Conservation (phyloP, 1,140 invertebrate species). For the Epicauta chinensis region DNA sequence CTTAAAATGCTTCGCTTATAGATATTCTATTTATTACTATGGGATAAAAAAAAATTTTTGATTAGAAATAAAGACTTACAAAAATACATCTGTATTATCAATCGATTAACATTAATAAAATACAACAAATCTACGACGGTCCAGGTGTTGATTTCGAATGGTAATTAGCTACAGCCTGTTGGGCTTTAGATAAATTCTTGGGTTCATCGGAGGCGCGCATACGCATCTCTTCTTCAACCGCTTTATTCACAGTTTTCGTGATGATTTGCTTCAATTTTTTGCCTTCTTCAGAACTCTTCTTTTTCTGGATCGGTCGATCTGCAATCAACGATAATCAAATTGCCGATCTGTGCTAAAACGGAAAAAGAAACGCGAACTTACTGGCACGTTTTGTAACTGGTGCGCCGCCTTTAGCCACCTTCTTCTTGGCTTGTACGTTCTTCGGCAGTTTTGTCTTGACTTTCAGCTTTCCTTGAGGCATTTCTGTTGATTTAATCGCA, state of each 20-base stretch:
- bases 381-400: conserved; percentile 48
- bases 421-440: conserved; percentile 44
- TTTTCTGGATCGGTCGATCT: conserved; percentile 58
- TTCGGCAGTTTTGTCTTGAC: conserved; percentile 50
- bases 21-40: conserved; percentile 2
- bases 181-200: conserved; percentile 46
- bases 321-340: conserved; percentile 25
- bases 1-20: background rate
- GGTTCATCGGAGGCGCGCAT: conserved; percentile 47
- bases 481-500: conserved; percentile 22
- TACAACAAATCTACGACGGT: background rate
- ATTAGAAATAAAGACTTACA: conserved; percentile 1
- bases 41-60: background rate
- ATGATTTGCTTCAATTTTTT: conserved; percentile 57
- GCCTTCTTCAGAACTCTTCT: conserved; percentile 50
- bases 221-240: conserved; percentile 55
- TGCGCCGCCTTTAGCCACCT: conserved; percentile 42
- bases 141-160: conserved; percentile 15
- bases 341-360: background rate
- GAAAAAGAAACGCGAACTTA: conserved; percentile 26
- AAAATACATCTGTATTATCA: background rate
- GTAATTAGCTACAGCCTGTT: conserved; percentile 44
- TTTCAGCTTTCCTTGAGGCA: conserved; percentile 58
- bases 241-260: conserved; percentile 55
- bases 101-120: background rate